Evolutionary conservation across 2,797 vertebrate species (phyloP).

Genomic region (Synanceia verrucosa): DNA sequence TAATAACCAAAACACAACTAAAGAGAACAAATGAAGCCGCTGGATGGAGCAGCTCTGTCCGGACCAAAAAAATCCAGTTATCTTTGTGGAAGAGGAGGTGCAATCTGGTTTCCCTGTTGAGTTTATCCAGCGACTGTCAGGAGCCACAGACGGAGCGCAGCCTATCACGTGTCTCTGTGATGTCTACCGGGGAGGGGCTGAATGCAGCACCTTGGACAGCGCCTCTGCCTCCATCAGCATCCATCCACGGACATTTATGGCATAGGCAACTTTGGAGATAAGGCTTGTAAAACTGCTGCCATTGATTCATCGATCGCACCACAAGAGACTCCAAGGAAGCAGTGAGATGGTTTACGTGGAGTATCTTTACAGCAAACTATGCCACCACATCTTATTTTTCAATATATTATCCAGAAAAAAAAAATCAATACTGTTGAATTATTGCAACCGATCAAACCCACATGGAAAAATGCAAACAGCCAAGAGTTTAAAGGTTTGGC

Average conservation of each 20-base stretch:
- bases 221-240: slow-evolving; percentile 62
- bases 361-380: not conserved
- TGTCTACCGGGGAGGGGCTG: slow-evolving; percentile 81
- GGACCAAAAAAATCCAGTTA: slow-evolving; percentile 74
- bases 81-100: slow-evolving; percentile 70
- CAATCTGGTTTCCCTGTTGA: slow-evolving; percentile 79
- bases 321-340: slow-evolving; percentile 5
- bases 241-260: slow-evolving; percentile 46
- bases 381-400: not conserved
- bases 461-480: not conserved
- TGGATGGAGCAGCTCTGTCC: slow-evolving; percentile 21
- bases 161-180: slow-evolving; percentile 79
- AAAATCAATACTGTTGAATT: slow-evolving; percentile 3
- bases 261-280: slow-evolving; percentile 51
- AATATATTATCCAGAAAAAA: not conserved
- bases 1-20: not conserved
- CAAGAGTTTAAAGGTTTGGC: not conserved
- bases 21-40: not conserved
- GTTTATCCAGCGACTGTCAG: slow-evolving; percentile 83
- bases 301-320: slow-evolving; percentile 34
- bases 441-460: not conserved
- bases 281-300: slow-evolving; percentile 31
- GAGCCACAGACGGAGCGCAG: slow-evolving; percentile 78
- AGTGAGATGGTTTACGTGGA: not conserved
- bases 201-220: slow-evolving; percentile 79